Base-by-base conservation (phyloP, 2,113 vertebrate species). In the Phalacrocorax carbo region DNA sequence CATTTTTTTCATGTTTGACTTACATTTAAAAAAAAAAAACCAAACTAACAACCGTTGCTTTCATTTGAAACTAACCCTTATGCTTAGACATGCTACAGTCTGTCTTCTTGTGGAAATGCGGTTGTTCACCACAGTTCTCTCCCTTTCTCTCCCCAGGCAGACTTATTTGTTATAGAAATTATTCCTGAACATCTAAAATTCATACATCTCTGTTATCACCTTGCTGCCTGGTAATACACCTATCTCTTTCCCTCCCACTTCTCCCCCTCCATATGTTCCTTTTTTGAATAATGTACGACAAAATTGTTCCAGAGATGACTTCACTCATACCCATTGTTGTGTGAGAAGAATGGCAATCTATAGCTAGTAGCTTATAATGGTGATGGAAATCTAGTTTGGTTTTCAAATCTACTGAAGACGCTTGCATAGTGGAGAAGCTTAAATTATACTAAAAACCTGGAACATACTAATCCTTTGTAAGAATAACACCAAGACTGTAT, bases 11-110 rank as follows among this genome's bases (percentile, higher is more conserved):
- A 57, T 49, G 5, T 66, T 73, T 89, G 21, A 73, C 62, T 82
- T 94, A 80, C 38, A 75, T 94, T 52, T 3, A 34, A 86, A 94
- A 78, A 82, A 90, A 25, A 79, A 16, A 61, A 61, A 61, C 11
- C 19, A 48, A 76, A 61, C 6, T 22, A 71, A 64, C 58, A 34
- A 68, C 11, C 17, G 22, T 57, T 91, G 25, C 46, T 82, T 91
- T 54, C 46, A 96, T 69, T 82, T 93, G 52, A 96, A 79, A 76
- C 81, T 85, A 94, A 38, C 30, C 96, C 78, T 66, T 82, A 36
- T 55, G 71, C 38, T 91, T 73, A 82, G 32, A 90, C 82, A 86
- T 32, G 66, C 26, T 22, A 8, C 44, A 72, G 57, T 70, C 57
- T 70, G 30, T 77, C 54, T 91, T 60, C 40, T 36, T 64, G 76